Base-by-base conservation (phyloP, 1,140 invertebrate genomes). In the Cherax destructor region DNA sequence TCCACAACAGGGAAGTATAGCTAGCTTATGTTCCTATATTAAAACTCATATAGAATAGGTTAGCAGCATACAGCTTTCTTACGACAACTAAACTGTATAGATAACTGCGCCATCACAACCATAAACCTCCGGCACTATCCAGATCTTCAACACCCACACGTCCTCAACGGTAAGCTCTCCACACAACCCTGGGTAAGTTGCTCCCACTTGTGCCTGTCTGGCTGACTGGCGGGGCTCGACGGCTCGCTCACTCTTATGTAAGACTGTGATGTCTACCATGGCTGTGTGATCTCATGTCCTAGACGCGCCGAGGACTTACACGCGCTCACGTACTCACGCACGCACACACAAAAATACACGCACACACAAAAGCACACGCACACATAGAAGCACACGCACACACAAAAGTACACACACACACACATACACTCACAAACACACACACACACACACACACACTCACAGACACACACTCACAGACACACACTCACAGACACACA, bases 391-490 rank as follows among this genome's bases (percentile, higher is more conserved):
- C 30, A 41, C 30, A 41, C 30, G 30, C 30, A 41, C 30, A 41
- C 30, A 41, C 2, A n/a, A n/a, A n/a, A 41, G 30, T 41, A 41
- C 30, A 41, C 2, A 41, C 30, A 41, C 30, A 41, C 30, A 41
- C 30, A 41, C 30, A 41, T 2, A 41, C 30, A 41, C 30, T 1
- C 30, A 41, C 30, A 41, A 0, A 41, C 30, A 41, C 30, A 41
- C 30, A 41, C 2, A 69, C 81, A 69, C 79, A 59, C 79, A 59
- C 79, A 59, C 79, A 59, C 79, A 59, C 79, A 59, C 79, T 10
- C 79, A 59, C 79, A 59, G 52, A 59, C 79, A 59, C 79, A 59
- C 79, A 59, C 79, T 10, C 79, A 59, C 79, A 59, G 52, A 59
- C 79, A 59, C 79, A 59, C 79, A 59, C 79, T 10, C 79, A 59